Evolutionary conservation across 2,113 vertebrate genomes (phyloP).

Genomic region (Lampris megalopsis): DNA sequence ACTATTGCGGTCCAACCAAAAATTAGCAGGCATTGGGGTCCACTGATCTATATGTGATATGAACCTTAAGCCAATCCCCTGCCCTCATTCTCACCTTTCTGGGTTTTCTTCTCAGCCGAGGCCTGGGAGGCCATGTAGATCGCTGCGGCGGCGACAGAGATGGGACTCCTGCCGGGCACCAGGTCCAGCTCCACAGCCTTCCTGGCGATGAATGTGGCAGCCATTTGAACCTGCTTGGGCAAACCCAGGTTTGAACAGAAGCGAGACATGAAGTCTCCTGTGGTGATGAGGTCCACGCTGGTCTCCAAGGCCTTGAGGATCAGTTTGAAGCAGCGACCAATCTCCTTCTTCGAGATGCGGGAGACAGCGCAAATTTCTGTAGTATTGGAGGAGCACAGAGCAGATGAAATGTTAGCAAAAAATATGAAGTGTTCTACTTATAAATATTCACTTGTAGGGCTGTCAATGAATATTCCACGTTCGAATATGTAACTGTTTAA

Average conservation of each 20-base stretch:
- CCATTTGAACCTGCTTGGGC: conserved; percentile 98
- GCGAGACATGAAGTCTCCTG: conserved; percentile 98
- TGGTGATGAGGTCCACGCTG: conserved; percentile 98
- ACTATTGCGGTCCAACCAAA: too few species aligned
- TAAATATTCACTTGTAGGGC: too few species aligned
- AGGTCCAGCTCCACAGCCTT: conserved; percentile 97
- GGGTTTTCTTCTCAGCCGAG: conserved; percentile 97
- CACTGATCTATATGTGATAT: too few species aligned
- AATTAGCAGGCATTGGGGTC: too few species aligned
- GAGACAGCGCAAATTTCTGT: conserved; percentile 98
- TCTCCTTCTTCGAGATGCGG: conserved; percentile 99
- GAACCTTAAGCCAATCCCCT: too few species aligned
- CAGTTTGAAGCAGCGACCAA: conserved; percentile 97
- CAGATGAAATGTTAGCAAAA: not conserved
- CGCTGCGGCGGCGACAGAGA: conserved; percentile 96
- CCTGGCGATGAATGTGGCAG: conserved; percentile 94
- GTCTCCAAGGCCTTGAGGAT: conserved; percentile 99
- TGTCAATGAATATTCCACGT: too few species aligned
- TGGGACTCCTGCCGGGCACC: conserved; percentile 96
- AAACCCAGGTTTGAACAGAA: conserved; percentile 98
- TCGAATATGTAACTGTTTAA: too few species aligned
- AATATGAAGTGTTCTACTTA: not conserved
- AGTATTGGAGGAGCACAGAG: conserved; percentile 3
- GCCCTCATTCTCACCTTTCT: conserved; percentile 87
- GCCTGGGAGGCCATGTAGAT: conserved; percentile 99